Evolutionary conservation across 1,140 invertebrate genomes (phyloP).

Genomic region (Gryllus bimaculatus): DNA sequence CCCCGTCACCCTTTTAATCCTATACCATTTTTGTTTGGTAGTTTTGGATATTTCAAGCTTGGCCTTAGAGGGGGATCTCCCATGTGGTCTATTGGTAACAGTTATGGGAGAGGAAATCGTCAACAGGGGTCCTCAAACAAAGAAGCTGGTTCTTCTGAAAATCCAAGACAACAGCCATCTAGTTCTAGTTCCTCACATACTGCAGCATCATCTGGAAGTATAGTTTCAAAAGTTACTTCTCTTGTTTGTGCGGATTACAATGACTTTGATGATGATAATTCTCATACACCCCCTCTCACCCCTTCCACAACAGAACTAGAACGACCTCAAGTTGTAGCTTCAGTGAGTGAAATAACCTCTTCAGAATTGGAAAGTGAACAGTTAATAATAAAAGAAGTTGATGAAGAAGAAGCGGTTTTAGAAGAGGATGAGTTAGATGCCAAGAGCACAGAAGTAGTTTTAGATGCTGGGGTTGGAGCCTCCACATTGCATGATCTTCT

Average conservation of each 20-base stretch:
- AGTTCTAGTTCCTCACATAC: neutral
- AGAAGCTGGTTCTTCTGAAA: slow-evolving; percentile 33
- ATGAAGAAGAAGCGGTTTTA: neutral
- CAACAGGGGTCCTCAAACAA: slow-evolving; percentile 22
- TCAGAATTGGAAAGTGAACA: neutral
- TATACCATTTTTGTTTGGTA: slow-evolving; percentile 40
- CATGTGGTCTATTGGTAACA: slow-evolving; percentile 44
- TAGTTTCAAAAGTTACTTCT: slow-evolving; percentile 41
- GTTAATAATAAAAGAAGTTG: neutral
- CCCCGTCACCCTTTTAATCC: slow-evolving; percentile 42
- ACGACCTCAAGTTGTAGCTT: slow-evolving; percentile 18
- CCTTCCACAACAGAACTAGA: slow-evolving; percentile 31
- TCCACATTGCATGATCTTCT: neutral
- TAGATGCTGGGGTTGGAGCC: slow-evolving; percentile 34
- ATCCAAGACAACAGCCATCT: neutral
- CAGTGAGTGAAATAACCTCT: neutral
- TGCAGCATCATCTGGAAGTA: neutral
- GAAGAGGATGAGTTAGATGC: neutral
- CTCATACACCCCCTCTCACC: slow-evolving; percentile 42
- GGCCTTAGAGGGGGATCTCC: slow-evolving; percentile 62
- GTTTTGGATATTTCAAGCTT: slow-evolving; percentile 47
- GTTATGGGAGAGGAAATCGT: slow-evolving; percentile 28
- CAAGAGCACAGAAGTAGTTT: neutral
- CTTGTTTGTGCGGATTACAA: slow-evolving; percentile 51
- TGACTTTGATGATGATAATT: slow-evolving; percentile 50